phyloP scores from a whole-genome alignment of 2,113 vertebrate genomes.

The Mobula birostris region DNA sequence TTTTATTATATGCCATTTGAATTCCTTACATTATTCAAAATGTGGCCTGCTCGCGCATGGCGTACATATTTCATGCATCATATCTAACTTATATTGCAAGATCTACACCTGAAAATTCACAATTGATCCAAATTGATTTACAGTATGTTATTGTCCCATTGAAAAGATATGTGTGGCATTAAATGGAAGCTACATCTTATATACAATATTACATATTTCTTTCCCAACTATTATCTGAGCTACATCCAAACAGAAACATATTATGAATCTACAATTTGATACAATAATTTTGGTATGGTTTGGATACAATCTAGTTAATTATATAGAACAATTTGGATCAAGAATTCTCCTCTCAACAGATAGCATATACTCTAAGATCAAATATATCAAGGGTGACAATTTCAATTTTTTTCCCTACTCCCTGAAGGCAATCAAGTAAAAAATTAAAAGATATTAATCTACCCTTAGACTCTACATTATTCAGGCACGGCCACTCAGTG shows the following conservation, averaged over 20 bases:
- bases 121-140: background rate
- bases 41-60: background rate
- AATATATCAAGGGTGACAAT: background rate
- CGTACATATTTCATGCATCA: background rate
- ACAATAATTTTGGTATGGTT: background rate
- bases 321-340: background rate
- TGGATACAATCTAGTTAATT: background rate
- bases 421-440: constrained; percentile 20
- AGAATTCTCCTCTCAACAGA: background rate
- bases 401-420: background rate
- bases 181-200: background rate
- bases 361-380: background rate
- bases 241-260: background rate
- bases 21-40: background rate
- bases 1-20: too few species aligned
- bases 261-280: background rate
- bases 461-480: background rate
- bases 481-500: background rate
- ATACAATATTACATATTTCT: background rate
- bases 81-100: background rate
- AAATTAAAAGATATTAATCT: constrained; percentile 19
- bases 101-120: background rate
- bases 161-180: background rate
- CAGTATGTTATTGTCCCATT: background rate
- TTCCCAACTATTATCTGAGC: background rate